Conservation (phyloP, 2,888 invertebrate genomes). For the Rhingia campestris region DNA sequence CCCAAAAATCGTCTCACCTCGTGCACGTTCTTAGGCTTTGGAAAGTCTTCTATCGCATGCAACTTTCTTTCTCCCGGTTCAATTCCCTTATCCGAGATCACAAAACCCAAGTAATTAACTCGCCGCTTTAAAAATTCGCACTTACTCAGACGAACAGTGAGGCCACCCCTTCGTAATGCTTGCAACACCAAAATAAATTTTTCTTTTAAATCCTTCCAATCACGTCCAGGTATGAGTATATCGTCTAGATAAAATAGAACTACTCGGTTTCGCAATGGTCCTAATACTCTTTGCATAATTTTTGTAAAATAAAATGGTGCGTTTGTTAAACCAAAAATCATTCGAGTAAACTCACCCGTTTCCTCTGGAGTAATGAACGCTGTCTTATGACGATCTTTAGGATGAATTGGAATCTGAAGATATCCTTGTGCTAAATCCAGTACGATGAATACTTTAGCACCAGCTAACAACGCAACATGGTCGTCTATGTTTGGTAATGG, state of each 20-base stretch:
- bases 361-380: conserved; percentile 42
- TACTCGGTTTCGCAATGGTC: conserved; percentile 8
- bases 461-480: conserved; percentile 14
- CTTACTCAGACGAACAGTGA: conserved; percentile 1
- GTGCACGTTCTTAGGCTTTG: conserved; percentile 3
- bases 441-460: conserved; percentile 10
- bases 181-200: neutral
- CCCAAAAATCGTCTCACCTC: conserved; percentile 10
- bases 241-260: conserved; percentile 26
- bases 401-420: conserved; percentile 21
- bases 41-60: conserved; percentile 2
- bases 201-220: conserved; percentile 11
- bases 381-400: conserved; percentile 24
- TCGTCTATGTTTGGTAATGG: conserved; percentile 15
- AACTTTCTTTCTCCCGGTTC: conserved; percentile 2
- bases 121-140: conserved; percentile 7
- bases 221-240: conserved; percentile 21
- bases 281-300: conserved; percentile 22
- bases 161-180: conserved; percentile 3
- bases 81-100: conserved; percentile 12
- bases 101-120: conserved; percentile 15
- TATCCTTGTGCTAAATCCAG: conserved; percentile 32
- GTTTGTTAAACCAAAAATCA: conserved; percentile 39
- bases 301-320: conserved; percentile 43
- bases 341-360: conserved; percentile 36